Conservation (phyloP, 1,140 invertebrate genomes). For the Rhizoglyphus robini region DNA sequence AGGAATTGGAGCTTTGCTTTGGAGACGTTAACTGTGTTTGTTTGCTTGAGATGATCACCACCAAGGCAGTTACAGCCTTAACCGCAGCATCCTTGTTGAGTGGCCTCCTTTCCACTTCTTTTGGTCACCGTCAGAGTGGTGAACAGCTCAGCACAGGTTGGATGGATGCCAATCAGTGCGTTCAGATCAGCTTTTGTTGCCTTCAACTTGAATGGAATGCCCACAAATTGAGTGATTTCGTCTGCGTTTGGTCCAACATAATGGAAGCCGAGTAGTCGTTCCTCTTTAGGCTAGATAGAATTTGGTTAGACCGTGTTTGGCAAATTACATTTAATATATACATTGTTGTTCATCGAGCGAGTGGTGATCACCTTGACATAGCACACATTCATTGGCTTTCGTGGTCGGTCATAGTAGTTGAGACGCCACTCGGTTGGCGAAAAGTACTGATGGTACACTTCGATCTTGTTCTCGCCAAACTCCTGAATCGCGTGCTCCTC, state of each 20-base stretch:
- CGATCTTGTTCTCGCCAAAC: constrained; percentile 65
- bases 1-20: too few species aligned
- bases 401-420: constrained; percentile 36
- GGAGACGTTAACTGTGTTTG: too few species aligned
- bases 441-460: too few species aligned
- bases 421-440: constrained; percentile 89
- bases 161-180: too few species aligned
- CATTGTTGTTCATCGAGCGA: constrained; percentile 39
- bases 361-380: constrained; percentile 45
- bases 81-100: constrained; percentile 47
- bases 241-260: constrained; percentile 89
- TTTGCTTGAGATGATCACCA: too few species aligned
- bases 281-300: too few species aligned
- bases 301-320: constrained; percentile 52
- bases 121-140: constrained; percentile 46
- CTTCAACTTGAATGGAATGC: too few species aligned
- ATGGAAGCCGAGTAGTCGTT: constrained; percentile 89
- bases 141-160: constrained; percentile 76
- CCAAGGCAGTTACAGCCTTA: too few species aligned
- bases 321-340: too few species aligned
- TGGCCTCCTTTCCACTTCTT: constrained; percentile 38
- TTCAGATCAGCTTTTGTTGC: too few species aligned
- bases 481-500: constrained; percentile 64
- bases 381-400: too few species aligned
- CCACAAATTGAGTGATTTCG: constrained; percentile 74